Base-by-base conservation (phyloP, 2,113 vertebrate species). In the Hipposideros armiger region DNA sequence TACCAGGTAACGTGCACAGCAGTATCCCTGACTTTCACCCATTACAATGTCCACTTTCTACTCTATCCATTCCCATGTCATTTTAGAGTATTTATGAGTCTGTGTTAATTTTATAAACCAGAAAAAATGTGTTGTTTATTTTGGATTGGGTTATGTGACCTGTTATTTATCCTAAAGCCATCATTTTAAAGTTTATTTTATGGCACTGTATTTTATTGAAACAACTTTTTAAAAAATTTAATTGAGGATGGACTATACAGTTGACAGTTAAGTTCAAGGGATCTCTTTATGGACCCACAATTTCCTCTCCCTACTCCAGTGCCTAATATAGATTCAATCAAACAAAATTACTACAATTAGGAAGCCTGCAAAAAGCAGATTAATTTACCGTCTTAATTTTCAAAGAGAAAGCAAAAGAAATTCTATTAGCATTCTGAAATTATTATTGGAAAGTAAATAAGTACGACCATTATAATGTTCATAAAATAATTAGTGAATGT, bases 371-470 rank as follows among this genome's bases (percentile, higher is more conserved):
- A 69, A 94, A 95, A 54, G 64, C 84, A 92, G 17, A 81, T 86
- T 91, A 96, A 93, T 96, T 54, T 87, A 66, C 87, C 45, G 1
- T 76, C n/a, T 67, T 26, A 40, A 60, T 95, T 96, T 95, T 94
- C n/a, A 95, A 81, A 95, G 62, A 70, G 52, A 93, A 90, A 86
- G 14, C 70, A 95, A 88, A 95, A 69, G 45, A 97, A 84, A 93
- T 88, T 87, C 92, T 54, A 87, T 95, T 97, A 80, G 10, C 76
- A 87, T 84, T 95, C 70, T 87, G 66, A 87, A 96, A 87, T 95
- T 84, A 90, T 95, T 92, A 84, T 76, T 94, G 24, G 66, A 93
- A 96, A 92, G 84, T 84, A 95, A 96, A 72, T 95, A 97, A 95
- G 50, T 78, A 94, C 93, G 90, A 36, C 52, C 81, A 82, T 72